Base-by-base conservation (phyloP, 1,140 invertebrate genomes). In the Condylostylus longicornis region DNA sequence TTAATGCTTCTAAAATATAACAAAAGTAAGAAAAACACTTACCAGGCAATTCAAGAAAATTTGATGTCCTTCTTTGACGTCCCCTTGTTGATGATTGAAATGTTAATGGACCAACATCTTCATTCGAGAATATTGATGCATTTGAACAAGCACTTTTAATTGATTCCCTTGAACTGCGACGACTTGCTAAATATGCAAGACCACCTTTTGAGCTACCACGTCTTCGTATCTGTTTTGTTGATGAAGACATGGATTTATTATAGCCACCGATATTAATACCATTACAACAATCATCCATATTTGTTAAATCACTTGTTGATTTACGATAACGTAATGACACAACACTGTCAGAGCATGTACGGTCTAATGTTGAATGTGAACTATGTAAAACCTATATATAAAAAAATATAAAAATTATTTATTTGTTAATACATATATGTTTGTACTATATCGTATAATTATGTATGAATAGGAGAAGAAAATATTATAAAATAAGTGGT, bases 31-130 rank as follows among this genome's bases (percentile, higher is more conserved):
- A n/a, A n/a, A n/a, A n/a, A n/a, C n/a, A n/a, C 50, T 64, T 48
- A 85, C 82, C 80, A 60, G 82, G 83, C 45, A 87, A 62, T 58
- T 86, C 83, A n/a, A 87, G 61, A 54, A 86, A 86, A 60, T 87
- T 87, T 1, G 81, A 85, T 3, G 81, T 84, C 35, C 82, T 65
- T 5, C 83, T 63, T 51, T 84, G 79, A 13, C 79, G 65, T 9
- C 74, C 75, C 4, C 79, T 68, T 38, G 74, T 72, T 29, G 79
- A 79, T 40, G 74, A 74, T 46, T 74, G 79, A 50, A 82, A 83
- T 35, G 57, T 47, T 10, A 84, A 53, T 0, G 81, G 82, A 8
- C 79, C 80, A 25, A 82, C 72, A 43, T 82, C 80, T 49, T 84
- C 80, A 38, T 70, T 71, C 0, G 70, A 73, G 37, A 68, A 61